phyloP scores from a whole-genome alignment of 2,888 invertebrate species.

The Drosophila prolongata region DNA sequence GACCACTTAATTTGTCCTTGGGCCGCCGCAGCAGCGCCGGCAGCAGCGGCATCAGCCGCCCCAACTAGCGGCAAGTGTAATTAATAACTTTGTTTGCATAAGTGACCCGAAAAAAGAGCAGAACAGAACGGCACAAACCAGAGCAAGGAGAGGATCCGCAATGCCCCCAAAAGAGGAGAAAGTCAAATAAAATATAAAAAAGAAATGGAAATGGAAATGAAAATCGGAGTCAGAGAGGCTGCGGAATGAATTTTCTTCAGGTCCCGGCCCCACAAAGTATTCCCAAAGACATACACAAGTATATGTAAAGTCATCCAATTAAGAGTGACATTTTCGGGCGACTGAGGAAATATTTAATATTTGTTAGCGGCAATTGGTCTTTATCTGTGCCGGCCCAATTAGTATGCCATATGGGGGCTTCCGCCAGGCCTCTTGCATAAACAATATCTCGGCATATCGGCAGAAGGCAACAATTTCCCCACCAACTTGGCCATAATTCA shows the following conservation, averaged over 20 bases:
- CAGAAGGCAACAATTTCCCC: constrained; percentile 35
- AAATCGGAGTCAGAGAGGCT: constrained; percentile 6
- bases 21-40: constrained; percentile 23
- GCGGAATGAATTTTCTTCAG: constrained; percentile 31
- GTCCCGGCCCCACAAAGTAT: constrained; percentile 10
- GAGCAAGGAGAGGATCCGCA: constrained; percentile 23
- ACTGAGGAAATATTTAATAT: constrained; percentile 42
- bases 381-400: constrained; percentile 22
- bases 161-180: constrained; percentile 14
- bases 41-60: constrained; percentile 27
- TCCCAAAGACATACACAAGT: constrained; percentile 28
- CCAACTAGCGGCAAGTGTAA: constrained; percentile 56
- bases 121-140: constrained; percentile 7
- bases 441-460: constrained; percentile 19
- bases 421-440: constrained; percentile 19
- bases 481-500: constrained; percentile 38
- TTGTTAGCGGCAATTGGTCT: constrained; percentile 39
- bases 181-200: constrained; percentile 22
- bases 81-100: constrained; percentile 62
- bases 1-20: constrained; percentile 62
- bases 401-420: constrained; percentile 42
- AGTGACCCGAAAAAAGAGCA: constrained; percentile 51
- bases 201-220: constrained; percentile 11
- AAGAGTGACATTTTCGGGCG: constrained; percentile 41
- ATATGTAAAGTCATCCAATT: constrained; percentile 37